Conservation (phyloP, 1,140 invertebrate genomes). For the Drosophila tropicalis region DNA sequence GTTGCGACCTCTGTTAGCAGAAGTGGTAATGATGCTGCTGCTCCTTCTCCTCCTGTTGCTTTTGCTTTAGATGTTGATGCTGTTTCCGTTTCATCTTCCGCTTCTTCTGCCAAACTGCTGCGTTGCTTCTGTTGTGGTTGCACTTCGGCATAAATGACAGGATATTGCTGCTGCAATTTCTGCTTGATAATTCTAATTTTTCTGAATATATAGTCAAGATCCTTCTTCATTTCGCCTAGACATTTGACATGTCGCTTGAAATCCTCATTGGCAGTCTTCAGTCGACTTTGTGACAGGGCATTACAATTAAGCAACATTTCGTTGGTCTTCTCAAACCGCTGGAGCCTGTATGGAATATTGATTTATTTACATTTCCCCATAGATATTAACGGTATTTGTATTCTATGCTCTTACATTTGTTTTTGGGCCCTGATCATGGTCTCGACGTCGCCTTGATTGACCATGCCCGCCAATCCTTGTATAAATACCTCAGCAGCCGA, state of each 20-base stretch:
- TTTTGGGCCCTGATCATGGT: slow-evolving; percentile 95
- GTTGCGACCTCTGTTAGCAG: not conserved
- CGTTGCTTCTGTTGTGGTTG: slow-evolving; percentile 82
- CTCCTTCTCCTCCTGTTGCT: slow-evolving; percentile 19
- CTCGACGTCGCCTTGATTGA: slow-evolving; percentile 95
- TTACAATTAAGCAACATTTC: slow-evolving; percentile 99
- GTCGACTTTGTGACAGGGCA: slow-evolving; percentile 90
- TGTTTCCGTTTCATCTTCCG: slow-evolving; percentile 84
- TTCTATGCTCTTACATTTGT: slow-evolving; percentile 89
- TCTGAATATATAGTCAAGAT: slow-evolving; percentile 88
- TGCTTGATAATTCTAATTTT: slow-evolving; percentile 90
- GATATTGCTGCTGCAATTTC: slow-evolving; percentile 93
- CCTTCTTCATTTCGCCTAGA: slow-evolving; percentile 89
- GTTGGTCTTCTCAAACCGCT: slow-evolving; percentile 98
- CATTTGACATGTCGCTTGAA: slow-evolving; percentile 95
- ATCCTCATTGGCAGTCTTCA: slow-evolving; percentile 91
- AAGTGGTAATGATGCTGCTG: slow-evolving; percentile 33
- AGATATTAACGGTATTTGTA: not conserved
- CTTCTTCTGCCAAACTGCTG: slow-evolving; percentile 86
- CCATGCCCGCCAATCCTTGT: slow-evolving; percentile 94
- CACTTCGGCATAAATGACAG: slow-evolving; percentile 90
- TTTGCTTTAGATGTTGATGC: slow-evolving; percentile 7
- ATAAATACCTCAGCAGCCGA: slow-evolving; percentile 95
- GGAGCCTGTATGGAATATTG: slow-evolving; percentile 87
- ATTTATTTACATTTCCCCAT: not conserved